A percentile compares a stretch with the other conserved stretches of the same genome.
Evolutionary conservation across 2,113 vertebrate genomes (phyloP).

Genomic region (Tetraodon nigroviridis): DNA sequence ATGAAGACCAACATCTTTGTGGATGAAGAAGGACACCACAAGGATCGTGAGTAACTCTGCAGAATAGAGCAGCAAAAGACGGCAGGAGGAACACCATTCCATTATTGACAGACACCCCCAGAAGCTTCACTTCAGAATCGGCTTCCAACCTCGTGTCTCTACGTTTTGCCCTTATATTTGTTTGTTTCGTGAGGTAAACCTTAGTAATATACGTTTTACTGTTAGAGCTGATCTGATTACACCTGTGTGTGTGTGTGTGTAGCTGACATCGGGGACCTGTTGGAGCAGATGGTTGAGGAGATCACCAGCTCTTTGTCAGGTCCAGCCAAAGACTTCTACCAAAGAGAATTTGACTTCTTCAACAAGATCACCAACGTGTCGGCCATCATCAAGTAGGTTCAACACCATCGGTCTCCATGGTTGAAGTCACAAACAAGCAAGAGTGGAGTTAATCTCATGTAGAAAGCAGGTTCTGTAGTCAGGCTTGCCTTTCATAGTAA

Average conservation of each 20-base stretch:
- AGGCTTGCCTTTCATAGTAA: too few relatives aligned
- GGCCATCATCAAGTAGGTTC: slow-evolving; percentile 86
- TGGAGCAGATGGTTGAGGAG: slow-evolving; percentile 92
- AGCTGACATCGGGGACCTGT: slow-evolving; percentile 95
- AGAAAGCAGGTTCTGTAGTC: too few relatives aligned
- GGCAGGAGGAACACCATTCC: neutral
- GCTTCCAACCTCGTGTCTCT: too few relatives aligned
- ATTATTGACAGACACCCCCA: neutral
- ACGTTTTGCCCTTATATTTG: too few relatives aligned
- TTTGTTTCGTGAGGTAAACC: too few relatives aligned
- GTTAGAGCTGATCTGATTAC: neutral
- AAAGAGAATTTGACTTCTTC: slow-evolving; percentile 95
- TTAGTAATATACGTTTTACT: neutral
- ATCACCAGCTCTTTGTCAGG: slow-evolving; percentile 90
- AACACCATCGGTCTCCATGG: too few relatives aligned
- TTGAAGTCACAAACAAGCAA: too few relatives aligned
- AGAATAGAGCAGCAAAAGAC: neutral
- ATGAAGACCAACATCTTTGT: slow-evolving; percentile 98
- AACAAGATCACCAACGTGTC: slow-evolving; percentile 97
- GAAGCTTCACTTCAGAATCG: too few relatives aligned
- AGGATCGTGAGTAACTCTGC: slow-evolving; percentile 84
- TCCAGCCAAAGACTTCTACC: slow-evolving; percentile 96
- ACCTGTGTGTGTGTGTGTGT: neutral
- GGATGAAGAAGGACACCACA: slow-evolving; percentile 93
- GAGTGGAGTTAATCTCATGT: too few relatives aligned